Percentiles rank a stretch among this genome's conserved stretches.
These are phyloP conservation scores for Mantis religiosa DNA, from an alignment of 2,888 invertebrate species.

Conservation along the genomic window DNA sequence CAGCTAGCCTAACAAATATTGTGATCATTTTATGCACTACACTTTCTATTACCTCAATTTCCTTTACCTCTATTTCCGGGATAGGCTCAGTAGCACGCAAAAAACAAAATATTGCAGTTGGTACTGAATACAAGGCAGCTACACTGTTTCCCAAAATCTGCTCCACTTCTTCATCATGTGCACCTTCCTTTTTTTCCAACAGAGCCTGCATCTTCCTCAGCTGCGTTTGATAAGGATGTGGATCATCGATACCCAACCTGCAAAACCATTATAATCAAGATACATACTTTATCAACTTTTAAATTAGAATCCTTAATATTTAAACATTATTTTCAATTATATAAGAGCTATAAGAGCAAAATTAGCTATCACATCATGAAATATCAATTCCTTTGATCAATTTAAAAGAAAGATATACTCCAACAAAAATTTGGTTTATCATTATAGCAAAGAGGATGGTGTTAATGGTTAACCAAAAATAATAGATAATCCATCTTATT, in stretches of 20 bases:
- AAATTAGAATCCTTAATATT: too few relatives aligned
- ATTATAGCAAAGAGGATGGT: too few relatives aligned
- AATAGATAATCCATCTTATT: too few relatives aligned
- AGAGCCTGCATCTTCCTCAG: conserved; percentile 51
- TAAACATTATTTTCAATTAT: too few relatives aligned
- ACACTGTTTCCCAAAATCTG: conserved; percentile 56
- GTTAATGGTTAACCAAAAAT: too few relatives aligned
- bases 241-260: conserved; percentile 42
- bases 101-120: conserved; percentile 68
- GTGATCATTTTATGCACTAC: too few relatives aligned
- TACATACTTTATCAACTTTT: not conserved
- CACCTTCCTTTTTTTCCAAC: conserved; percentile 44
- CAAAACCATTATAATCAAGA: not conserved
- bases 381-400: too few relatives aligned
- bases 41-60: not conserved
- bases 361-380: too few relatives aligned
- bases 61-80: conserved; percentile 47
- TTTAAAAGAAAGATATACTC: too few relatives aligned
- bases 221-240: conserved; percentile 53
- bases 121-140: conserved; percentile 64
- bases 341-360: too few relatives aligned
- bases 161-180: conserved; percentile 50
- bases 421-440: too few relatives aligned
- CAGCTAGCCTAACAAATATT: too few relatives aligned
- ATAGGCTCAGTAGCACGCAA: conserved; percentile 53